Conservation (phyloP, 2,113 vertebrate genomes). For the Leiothrix lutea region DNA sequence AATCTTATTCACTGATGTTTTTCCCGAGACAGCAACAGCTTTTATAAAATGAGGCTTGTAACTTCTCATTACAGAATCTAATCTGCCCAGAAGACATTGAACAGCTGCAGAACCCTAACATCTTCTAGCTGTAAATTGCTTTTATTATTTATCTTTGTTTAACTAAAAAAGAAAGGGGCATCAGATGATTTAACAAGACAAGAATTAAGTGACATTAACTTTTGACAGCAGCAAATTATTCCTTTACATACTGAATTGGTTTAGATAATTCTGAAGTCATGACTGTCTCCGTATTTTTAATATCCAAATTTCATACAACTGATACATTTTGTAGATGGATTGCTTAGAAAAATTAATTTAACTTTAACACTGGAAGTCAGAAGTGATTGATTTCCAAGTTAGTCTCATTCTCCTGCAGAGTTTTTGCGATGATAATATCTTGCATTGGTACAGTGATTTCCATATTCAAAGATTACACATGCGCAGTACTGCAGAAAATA, state of each 20-base stretch:
- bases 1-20: slow-evolving; percentile 72
- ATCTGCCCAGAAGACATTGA: slow-evolving; percentile 79
- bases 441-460: not conserved
- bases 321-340: slow-evolving; percentile 18
- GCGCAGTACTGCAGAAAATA: not conserved
- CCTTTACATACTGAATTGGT: slow-evolving; percentile 50
- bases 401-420: not conserved
- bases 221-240: slow-evolving; percentile 68
- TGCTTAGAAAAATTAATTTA: slow-evolving; percentile 41
- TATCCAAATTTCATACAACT: slow-evolving; percentile 21
- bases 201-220: slow-evolving; percentile 70
- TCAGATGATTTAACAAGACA: slow-evolving; percentile 75
- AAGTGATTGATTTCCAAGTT: slow-evolving; percentile 32
- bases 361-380: not conserved
- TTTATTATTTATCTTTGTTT: slow-evolving; percentile 81
- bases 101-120: slow-evolving; percentile 73
- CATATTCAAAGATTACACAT: not conserved
- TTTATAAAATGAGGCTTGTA: slow-evolving; percentile 81
- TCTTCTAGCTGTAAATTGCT: slow-evolving; percentile 76
- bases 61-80: slow-evolving; percentile 81
- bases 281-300: slow-evolving; percentile 47
- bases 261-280: slow-evolving; percentile 38
- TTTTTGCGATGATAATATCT: not conserved
- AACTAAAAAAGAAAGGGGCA: slow-evolving; percentile 73
- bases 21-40: slow-evolving; percentile 78